Conservation (phyloP, 2,797 vertebrate species). For the Acomys russatus region DNA sequence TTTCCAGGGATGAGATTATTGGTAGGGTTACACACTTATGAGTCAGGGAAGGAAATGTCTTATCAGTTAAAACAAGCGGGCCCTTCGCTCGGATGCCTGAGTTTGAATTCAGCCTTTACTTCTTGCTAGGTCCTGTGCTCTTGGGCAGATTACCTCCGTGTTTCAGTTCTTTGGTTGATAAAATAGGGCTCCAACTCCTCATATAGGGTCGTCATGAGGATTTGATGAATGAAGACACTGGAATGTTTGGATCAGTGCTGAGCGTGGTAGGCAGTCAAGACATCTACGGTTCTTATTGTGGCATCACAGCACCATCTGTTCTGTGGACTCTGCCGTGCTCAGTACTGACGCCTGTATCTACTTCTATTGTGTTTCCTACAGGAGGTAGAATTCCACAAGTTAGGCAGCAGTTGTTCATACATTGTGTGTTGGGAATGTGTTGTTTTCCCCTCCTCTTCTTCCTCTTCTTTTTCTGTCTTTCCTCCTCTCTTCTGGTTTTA, state of each 20-base stretch:
- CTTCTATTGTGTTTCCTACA: neutral
- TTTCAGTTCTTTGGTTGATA: constrained; percentile 27
- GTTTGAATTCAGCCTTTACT: constrained; percentile 9
- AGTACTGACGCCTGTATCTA: neutral
- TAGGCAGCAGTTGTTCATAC: constrained; percentile 2
- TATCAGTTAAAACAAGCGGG: neutral
- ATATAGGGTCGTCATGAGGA: neutral
- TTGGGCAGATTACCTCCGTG: neutral
- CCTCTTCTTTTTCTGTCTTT: neutral
- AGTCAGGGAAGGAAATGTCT: neutral
- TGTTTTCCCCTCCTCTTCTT: neutral
- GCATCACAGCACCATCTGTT: neutral
- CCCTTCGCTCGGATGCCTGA: neutral
- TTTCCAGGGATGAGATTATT: constrained; percentile 1
- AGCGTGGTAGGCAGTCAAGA: neutral
- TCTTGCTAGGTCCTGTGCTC: constrained; percentile 8
- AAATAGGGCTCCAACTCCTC: neutral
- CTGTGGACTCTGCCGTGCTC: neutral
- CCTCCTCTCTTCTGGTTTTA: neutral
- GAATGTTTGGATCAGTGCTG: neutral
- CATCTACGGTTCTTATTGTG: neutral
- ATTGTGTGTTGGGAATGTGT: neutral
- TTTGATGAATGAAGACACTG: neutral
- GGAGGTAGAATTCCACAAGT: neutral
- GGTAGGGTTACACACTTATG: neutral